phyloP scores from a whole-genome alignment of 1,140 invertebrate species.

The Paramacrobiotus metropolitanus region DNA sequence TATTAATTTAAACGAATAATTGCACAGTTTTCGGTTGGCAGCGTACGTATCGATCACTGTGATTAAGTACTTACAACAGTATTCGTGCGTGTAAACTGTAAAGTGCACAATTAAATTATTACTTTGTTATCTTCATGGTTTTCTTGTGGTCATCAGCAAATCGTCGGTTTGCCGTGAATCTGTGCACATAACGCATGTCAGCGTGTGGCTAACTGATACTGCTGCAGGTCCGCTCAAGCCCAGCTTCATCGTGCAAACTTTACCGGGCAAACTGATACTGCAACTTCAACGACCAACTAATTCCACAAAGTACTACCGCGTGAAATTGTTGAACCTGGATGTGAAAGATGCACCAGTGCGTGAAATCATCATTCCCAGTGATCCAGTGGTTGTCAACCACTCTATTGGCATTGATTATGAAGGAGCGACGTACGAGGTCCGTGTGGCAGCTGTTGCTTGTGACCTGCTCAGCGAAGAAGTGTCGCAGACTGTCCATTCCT shows the following conservation, averaged over 20 bases:
- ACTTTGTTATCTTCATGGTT: too few relatives aligned
- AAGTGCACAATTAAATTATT: too few relatives aligned
- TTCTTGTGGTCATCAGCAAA: too few relatives aligned
- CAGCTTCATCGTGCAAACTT: background rate
- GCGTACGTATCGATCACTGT: too few relatives aligned
- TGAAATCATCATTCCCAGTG: background rate
- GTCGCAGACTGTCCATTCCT: background rate
- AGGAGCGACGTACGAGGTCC: background rate
- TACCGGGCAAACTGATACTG: background rate
- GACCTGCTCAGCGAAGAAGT: background rate
- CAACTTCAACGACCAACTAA: background rate
- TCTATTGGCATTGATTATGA: slow-evolving; percentile 4
- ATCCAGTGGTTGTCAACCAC: slow-evolving; percentile 9
- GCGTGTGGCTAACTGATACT: background rate
- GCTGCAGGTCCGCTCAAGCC: background rate
- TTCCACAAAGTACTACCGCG: background rate
- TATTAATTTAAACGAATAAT: background rate
- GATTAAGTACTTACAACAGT: too few relatives aligned
- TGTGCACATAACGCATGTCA: background rate
- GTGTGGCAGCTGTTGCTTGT: background rate
- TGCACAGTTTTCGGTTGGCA: too few relatives aligned
- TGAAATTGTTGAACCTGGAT: background rate
- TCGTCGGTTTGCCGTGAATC: too few relatives aligned
- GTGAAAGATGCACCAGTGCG: background rate
- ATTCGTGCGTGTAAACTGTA: too few relatives aligned